Percentiles rank a stretch among this genome's conserved stretches.
These are phyloP conservation scores for Penaeus chinensis DNA, from an alignment of 1,140 invertebrate genomes.

Conservation along the genomic window DNA sequence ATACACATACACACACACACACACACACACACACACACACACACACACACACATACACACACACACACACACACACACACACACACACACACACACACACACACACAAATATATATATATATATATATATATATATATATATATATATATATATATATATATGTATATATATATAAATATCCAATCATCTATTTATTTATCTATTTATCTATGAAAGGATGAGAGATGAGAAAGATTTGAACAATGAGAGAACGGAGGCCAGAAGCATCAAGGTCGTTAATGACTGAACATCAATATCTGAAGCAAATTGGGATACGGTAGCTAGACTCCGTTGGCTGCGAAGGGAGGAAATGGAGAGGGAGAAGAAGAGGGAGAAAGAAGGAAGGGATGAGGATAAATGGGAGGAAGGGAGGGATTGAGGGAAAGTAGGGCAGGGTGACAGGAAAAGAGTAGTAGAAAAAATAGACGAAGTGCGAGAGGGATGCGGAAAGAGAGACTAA, in stretches of 20 bases:
- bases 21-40: neutral
- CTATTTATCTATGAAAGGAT: neutral
- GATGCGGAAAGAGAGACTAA: too few relatives aligned
- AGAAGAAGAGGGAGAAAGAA: neutral
- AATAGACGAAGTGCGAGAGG: neutral
- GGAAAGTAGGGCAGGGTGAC: too few relatives aligned
- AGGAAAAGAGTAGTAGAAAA: neutral
- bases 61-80: slow-evolving; percentile 29
- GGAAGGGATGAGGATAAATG: neutral
- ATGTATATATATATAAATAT: neutral
- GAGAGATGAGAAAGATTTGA: neutral
- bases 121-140: slow-evolving; percentile 3
- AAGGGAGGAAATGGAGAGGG: neutral
- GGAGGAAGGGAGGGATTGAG: neutral
- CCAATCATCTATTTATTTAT: neutral
- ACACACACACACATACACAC: slow-evolving; percentile 27
- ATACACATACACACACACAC: neutral
- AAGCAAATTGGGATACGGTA: neutral
- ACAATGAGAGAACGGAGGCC: too few relatives aligned
- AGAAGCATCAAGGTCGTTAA: neutral
- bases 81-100: neutral
- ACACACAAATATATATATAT: neutral
- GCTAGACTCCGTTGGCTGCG: neutral
- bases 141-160: neutral
- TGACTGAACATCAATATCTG: neutral